Conservation (phyloP, 92 coral and sea anemone genomes). For the Zoanthus gigantus region DNA sequence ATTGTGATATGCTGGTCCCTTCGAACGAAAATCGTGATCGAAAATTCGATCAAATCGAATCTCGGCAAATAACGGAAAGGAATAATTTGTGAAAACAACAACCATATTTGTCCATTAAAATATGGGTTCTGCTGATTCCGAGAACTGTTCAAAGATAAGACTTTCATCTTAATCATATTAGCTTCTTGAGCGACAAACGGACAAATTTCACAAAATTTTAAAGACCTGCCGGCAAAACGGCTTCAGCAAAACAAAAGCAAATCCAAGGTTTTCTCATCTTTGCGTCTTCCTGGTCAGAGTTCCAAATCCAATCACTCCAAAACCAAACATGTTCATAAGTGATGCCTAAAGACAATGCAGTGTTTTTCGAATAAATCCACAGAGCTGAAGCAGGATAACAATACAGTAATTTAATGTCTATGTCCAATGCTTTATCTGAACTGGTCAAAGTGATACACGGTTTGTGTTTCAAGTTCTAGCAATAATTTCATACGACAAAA, state of each 20-base stretch:
- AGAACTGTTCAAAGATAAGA: neutral
- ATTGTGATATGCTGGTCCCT: neutral
- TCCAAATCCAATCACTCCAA: neutral
- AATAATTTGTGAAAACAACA: neutral
- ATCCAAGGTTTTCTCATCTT: neutral
- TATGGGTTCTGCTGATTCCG: neutral
- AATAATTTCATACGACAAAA: conserved; percentile 4
- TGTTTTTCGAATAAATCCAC: neutral
- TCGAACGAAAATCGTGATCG: neutral
- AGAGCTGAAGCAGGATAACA: neutral
- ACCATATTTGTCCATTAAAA: neutral
- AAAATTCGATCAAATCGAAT: too few relatives aligned
- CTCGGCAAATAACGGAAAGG: neutral
- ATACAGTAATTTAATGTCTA: neutral
- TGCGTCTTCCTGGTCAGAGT: neutral
- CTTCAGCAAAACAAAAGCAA: neutral
- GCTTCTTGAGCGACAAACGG: neutral
- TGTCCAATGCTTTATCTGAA: conserved; percentile 4
- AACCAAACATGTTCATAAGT: neutral
- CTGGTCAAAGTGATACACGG: neutral
- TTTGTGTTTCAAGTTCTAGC: neutral
- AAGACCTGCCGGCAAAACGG: neutral
- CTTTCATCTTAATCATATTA: neutral
- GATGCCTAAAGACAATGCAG: neutral
- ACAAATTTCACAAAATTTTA: neutral